Conservation (phyloP, 2,113 vertebrate species). For the Puntigrus tetrazona region DNA sequence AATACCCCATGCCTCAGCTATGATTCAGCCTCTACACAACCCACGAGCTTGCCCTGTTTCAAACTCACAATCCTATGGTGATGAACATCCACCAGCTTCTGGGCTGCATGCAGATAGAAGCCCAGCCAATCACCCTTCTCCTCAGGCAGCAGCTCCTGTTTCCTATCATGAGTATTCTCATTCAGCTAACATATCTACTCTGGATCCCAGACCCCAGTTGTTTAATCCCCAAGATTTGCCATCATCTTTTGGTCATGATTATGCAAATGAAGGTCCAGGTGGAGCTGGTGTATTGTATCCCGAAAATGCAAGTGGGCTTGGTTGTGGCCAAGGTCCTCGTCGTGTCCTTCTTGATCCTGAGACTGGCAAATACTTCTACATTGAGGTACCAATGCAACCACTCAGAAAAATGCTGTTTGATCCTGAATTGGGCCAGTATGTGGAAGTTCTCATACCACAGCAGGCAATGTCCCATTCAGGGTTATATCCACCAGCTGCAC, state of each 20-base stretch:
- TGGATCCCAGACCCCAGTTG: conserved; percentile 72
- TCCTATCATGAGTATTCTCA: conserved; percentile 68
- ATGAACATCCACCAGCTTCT: conserved; percentile 63
- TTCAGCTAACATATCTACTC: conserved; percentile 68
- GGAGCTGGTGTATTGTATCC: conserved; percentile 66
- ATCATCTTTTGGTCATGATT: conserved; percentile 73
- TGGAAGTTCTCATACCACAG: conserved; percentile 89
- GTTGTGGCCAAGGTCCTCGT: conserved; percentile 70
- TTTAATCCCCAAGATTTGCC: conserved; percentile 69
- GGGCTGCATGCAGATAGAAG: conserved; percentile 68
- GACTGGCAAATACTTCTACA: conserved; percentile 90
- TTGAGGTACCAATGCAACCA: conserved; percentile 86
- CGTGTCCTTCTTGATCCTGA: conserved; percentile 89
- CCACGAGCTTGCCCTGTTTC: conserved; percentile 65
- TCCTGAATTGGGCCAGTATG: conserved; percentile 91
- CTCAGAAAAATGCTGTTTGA: conserved; percentile 88
- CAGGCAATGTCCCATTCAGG: conserved; percentile 77
- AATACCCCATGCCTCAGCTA: conserved; percentile 60
- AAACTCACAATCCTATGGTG: conserved; percentile 65
- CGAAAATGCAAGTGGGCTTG: conserved; percentile 60
- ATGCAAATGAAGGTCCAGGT: conserved; percentile 69
- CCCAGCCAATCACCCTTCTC: conserved; percentile 67
- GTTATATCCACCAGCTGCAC: conserved; percentile 80
- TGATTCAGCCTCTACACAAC: conserved; percentile 72
- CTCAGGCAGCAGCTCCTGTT: conserved; percentile 63